These are phyloP conservation scores for Myotis daubentonii DNA, from an alignment of 2,797 vertebrate species.

Conservation along the genomic window DNA sequence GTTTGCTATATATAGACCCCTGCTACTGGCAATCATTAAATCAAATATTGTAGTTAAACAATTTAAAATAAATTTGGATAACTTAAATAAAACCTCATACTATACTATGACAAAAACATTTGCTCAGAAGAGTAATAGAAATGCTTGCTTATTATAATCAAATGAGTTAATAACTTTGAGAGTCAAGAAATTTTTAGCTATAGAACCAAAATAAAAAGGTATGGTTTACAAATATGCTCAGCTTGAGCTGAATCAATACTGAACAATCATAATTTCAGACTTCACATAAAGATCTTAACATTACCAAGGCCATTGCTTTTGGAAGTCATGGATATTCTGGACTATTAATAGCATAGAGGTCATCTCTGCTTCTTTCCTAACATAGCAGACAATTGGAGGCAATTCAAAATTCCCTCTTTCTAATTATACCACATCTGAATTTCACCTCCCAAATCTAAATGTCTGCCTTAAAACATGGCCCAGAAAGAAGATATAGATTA, in stretches of 20 bases:
- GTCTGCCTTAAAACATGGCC: slow-evolving; percentile 69
- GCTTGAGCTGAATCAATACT: not conserved
- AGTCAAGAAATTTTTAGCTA: slow-evolving; percentile 24
- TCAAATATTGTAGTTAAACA: slow-evolving; percentile 34
- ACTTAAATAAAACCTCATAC: not conserved
- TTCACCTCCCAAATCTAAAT: slow-evolving; percentile 77
- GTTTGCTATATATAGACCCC: not conserved
- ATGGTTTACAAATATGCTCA: slow-evolving; percentile 46
- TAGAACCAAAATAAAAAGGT: slow-evolving; percentile 11
- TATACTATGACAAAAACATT: not conserved
- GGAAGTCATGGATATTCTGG: slow-evolving; percentile 58
- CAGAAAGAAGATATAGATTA: slow-evolving; percentile 69
- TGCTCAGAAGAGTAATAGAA: not conserved
- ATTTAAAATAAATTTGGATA: slow-evolving; percentile 1
- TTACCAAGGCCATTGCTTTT: slow-evolving; percentile 11
- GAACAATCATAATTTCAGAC: slow-evolving; percentile 47
- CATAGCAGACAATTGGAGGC: slow-evolving; percentile 59
- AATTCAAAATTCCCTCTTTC: slow-evolving; percentile 78
- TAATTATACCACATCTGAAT: slow-evolving; percentile 77
- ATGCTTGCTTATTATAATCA: not conserved
- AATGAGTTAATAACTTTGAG: slow-evolving; percentile 38
- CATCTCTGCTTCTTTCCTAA: slow-evolving; percentile 74
- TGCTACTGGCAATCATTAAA: not conserved
- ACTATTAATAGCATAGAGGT: slow-evolving; percentile 48
- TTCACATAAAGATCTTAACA: slow-evolving; percentile 51